phyloP scores from a whole-genome alignment of 1,140 invertebrate species.

The Calycopis cecrops region DNA sequence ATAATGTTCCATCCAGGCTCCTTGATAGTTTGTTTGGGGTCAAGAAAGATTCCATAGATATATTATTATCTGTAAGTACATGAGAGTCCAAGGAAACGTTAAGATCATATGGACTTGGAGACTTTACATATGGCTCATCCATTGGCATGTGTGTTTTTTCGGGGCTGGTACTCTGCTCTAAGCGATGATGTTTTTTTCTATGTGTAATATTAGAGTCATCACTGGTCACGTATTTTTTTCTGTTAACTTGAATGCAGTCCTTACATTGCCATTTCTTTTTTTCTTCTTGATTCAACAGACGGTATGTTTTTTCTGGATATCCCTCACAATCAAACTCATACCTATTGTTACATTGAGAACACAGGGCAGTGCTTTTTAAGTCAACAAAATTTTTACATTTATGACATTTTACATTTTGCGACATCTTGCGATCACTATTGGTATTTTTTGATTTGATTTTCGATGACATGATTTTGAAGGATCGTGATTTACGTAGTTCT shows the following conservation, averaged over 20 bases:
- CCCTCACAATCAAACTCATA: conserved; percentile 2
- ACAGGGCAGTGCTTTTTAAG: not conserved
- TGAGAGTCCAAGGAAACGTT: not conserved
- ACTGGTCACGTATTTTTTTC: conserved; percentile 3
- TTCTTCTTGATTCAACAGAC: not conserved
- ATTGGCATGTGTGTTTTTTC: not conserved
- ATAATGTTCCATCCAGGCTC: not conserved
- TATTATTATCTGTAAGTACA: not conserved
- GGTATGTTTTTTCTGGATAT: conserved; percentile 4
- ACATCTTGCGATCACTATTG: not conserved
- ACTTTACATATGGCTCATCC: not conserved
- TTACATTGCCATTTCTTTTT: conserved; percentile 8
- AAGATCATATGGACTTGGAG: not conserved
- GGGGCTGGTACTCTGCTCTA: not conserved
- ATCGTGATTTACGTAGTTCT: too few species aligned
- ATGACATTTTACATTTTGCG: not conserved
- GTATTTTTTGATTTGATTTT: not conserved
- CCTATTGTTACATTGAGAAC: not conserved
- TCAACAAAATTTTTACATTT: not conserved
- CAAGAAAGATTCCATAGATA: not conserved
- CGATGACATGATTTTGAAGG: too few species aligned
- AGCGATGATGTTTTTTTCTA: not conserved
- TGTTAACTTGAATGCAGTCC: conserved; percentile 3
- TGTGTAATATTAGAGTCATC: not conserved
- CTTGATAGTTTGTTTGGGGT: conserved; percentile 4